Conservation (phyloP, 2,888 invertebrate genomes). For the Drosophila limbata region DNA sequence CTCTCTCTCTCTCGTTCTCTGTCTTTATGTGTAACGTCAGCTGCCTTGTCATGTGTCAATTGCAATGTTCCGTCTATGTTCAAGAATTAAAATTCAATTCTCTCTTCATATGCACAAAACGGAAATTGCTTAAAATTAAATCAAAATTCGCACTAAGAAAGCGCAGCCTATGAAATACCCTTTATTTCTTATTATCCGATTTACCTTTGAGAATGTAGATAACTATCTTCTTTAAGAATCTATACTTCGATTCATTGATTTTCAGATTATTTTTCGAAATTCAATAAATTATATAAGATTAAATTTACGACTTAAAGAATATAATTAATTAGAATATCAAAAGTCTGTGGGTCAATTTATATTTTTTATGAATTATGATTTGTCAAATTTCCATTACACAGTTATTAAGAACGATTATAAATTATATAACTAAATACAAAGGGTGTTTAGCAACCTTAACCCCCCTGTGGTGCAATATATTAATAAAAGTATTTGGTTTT, state of each 20-base stretch:
- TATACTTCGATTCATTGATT: no score
- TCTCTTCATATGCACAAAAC: conserved; percentile 64
- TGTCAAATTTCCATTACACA: no score
- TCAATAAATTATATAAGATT: no score
- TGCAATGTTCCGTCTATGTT: conserved; percentile 56
- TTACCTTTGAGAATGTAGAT: no score
- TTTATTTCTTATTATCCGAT: not conserved
- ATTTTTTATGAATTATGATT: no score
- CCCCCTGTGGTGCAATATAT: no score
- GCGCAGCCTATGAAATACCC: not conserved
- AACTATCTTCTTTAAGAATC: no score
- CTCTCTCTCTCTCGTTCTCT: not conserved
- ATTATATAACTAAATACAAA: not conserved
- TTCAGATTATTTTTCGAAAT: no score
- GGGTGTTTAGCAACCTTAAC: not conserved
- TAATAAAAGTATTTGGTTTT: not conserved
- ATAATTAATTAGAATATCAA: no score
- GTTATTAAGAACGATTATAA: no score
- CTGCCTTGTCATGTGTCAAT: conserved; percentile 75
- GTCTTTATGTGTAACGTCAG: not conserved
- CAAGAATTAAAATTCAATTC: conserved; percentile 73
- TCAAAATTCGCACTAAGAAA: not conserved
- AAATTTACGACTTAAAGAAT: no score
- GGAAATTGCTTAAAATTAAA: conserved; percentile 67
- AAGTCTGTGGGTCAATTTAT: no score